phyloP scores from a whole-genome alignment of 2,113 vertebrate species.

The Puffinus mauretanicus region DNA sequence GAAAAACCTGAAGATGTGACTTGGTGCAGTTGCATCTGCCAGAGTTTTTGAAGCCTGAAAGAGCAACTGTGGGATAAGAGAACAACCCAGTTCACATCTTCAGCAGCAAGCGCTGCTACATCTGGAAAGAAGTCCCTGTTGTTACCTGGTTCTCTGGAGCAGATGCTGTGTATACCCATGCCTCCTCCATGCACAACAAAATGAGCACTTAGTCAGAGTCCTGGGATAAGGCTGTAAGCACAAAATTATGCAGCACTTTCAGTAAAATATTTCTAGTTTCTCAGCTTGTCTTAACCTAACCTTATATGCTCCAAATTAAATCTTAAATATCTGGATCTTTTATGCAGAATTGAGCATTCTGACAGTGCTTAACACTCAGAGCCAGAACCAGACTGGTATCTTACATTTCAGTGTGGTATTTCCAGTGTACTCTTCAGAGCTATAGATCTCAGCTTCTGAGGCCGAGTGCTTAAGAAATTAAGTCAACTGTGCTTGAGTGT shows the following conservation, averaged over 20 bases:
- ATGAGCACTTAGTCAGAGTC: background rate
- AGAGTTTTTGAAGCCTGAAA: background rate
- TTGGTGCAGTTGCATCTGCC: background rate
- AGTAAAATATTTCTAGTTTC: background rate
- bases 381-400: background rate
- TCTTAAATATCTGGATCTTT: background rate
- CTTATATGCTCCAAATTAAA: background rate
- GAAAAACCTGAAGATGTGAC: background rate
- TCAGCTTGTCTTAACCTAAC: background rate
- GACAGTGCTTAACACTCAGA: background rate
- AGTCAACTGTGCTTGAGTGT: background rate
- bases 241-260: background rate
- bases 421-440: background rate
- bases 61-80: background rate
- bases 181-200: accelerated
- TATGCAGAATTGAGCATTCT: background rate
- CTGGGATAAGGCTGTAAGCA: background rate
- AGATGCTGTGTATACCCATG: background rate
- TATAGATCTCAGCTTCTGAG: background rate
- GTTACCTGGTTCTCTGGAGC: background rate
- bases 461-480: background rate
- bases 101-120: background rate
- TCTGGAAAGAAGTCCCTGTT: background rate
- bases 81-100: background rate
- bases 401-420: background rate